A percentile compares a stretch with the other conserved stretches of the same genome.
Evolutionary conservation across 2,797 vertebrate species (phyloP).

Genomic region (Parambassis ranga): DNA sequence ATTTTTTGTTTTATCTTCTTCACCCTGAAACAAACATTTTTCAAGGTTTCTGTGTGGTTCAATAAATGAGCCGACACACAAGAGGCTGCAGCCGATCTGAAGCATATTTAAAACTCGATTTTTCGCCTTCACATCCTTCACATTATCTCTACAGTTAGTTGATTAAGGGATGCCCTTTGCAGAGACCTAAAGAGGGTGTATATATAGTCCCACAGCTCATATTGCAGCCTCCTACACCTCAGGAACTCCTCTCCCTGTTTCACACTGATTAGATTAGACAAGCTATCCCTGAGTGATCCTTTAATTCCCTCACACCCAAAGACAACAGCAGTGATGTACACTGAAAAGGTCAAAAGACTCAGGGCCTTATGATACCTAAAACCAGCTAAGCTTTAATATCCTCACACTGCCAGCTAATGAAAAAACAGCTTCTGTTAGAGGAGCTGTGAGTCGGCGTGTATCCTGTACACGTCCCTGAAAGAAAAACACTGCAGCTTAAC

Average conservation of each 20-base stretch:
- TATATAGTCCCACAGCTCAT: slow-evolving; percentile 55
- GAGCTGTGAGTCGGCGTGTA: too few species aligned
- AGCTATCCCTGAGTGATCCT: slow-evolving; percentile 52
- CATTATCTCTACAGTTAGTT: slow-evolving; percentile 19
- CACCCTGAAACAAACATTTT: not conserved
- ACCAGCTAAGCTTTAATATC: slow-evolving; percentile 56
- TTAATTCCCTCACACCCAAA: slow-evolving; percentile 60
- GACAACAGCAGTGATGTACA: slow-evolving; percentile 40
- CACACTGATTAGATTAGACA: slow-evolving; percentile 60
- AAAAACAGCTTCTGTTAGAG: slow-evolving; percentile 18
- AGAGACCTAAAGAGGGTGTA: slow-evolving; percentile 26
- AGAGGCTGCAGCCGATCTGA: not conserved
- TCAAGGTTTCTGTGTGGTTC: not conserved
- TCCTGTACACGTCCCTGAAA: too few species aligned
- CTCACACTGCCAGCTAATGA: slow-evolving; percentile 42
- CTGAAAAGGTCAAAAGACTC: slow-evolving; percentile 66
- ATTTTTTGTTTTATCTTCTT: not conserved
- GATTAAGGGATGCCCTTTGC: slow-evolving; percentile 65
- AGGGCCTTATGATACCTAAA: slow-evolving; percentile 47
- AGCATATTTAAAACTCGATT: slow-evolving; percentile 26
- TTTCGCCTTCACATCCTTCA: slow-evolving; percentile 1
- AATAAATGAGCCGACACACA: not conserved
- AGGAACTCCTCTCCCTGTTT: slow-evolving; percentile 28
- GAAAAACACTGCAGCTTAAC: not conserved
- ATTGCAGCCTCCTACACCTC: slow-evolving; percentile 35